phyloP scores from a whole-genome alignment of 37 sponge, comb jelly and placozoan genomes.

The Halichondria panicea region DNA sequence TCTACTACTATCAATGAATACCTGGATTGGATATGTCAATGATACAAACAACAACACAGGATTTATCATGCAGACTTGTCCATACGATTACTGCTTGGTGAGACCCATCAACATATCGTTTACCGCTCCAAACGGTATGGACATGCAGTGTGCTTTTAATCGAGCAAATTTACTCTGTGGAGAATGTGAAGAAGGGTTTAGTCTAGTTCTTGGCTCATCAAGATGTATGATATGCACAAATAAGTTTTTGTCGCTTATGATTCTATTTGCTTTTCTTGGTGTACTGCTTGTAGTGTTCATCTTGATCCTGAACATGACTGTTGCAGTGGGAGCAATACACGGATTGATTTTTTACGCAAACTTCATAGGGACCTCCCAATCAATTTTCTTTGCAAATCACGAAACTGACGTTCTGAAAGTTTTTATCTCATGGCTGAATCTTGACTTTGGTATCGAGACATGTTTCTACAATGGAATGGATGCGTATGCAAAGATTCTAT shows the following conservation, averaged over 20 bases:
- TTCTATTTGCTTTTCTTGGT: background rate
- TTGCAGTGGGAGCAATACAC: background rate
- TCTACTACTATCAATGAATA: too few relatives aligned
- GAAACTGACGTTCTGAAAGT: too few relatives aligned
- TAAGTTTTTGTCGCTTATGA: background rate
- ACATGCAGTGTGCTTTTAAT: background rate
- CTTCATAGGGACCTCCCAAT: background rate
- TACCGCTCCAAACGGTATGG: background rate
- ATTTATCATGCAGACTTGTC: too few relatives aligned
- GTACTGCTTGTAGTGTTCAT: background rate
- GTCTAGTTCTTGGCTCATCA: background rate
- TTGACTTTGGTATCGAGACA: background rate
- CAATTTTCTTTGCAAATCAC: too few relatives aligned
- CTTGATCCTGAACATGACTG: background rate
- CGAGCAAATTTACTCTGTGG: background rate
- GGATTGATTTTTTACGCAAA: constrained; percentile 3
- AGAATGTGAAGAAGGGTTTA: background rate
- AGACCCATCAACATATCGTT: background rate
- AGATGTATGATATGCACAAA: background rate
- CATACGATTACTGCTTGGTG: too few relatives aligned
- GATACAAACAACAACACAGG: too few relatives aligned
- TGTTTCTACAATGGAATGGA: background rate
- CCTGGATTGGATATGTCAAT: too few relatives aligned
- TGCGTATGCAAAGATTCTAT: background rate
- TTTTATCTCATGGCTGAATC: too few relatives aligned